These are phyloP conservation scores for Drosophila longiperda DNA, from an alignment of 2,888 invertebrate species.

Conservation along the genomic window DNA sequence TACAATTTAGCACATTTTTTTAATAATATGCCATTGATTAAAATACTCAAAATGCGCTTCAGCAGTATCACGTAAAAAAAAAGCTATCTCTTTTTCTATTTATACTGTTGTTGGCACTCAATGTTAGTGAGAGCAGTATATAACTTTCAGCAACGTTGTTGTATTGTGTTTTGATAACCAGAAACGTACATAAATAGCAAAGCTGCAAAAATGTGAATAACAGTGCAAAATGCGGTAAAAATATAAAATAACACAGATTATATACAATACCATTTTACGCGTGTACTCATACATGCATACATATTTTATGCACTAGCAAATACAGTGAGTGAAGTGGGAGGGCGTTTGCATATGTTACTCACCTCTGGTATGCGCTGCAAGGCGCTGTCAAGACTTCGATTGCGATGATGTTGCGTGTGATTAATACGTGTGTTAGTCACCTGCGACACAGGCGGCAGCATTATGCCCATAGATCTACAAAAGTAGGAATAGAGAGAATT, in stretches of 20 bases:
- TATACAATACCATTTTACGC: conserved; percentile 13
- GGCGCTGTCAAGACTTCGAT: conserved; percentile 95
- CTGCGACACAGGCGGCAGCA: conserved; percentile 85
- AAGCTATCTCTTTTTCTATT: conserved; percentile 6
- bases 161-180: conserved; percentile 58
- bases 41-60: conserved; percentile 16
- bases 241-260: conserved; percentile 57
- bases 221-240: conserved; percentile 64
- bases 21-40: conserved; percentile 12
- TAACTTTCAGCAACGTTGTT: conserved; percentile 17
- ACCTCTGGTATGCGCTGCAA: conserved; percentile 95
- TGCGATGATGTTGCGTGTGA: conserved; percentile 91
- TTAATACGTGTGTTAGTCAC: conserved; percentile 85
- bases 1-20: background rate
- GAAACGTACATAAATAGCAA: conserved; percentile 59
- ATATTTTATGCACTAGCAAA: background rate
- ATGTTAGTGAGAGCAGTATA: conserved; percentile 28
- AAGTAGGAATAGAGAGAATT: conserved; percentile 8
- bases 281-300: conserved; percentile 11
- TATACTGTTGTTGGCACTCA: conserved; percentile 6
- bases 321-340: conserved; percentile 4
- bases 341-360: conserved; percentile 40
- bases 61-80: conserved; percentile 23
- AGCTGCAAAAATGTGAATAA: conserved; percentile 67
- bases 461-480: conserved; percentile 85